These are phyloP conservation scores for Oppia nitens DNA, from an alignment of 1,140 invertebrate species.

Conservation along the genomic window DNA sequence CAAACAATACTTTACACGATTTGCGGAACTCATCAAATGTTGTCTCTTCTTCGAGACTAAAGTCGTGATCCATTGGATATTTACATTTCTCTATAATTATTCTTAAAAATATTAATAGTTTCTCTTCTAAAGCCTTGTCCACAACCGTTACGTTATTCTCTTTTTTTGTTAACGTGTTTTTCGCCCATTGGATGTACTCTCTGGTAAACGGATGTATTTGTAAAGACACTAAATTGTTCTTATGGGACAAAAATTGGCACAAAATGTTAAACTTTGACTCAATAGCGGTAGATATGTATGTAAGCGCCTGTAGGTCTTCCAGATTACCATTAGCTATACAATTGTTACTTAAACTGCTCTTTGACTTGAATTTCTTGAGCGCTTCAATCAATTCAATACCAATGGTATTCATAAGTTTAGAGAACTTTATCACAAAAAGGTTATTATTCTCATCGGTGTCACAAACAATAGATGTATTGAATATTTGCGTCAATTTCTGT, in stretches of 20 bases:
- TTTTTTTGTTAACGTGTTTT: constrained; percentile 27
- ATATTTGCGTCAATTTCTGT: constrained; percentile 3
- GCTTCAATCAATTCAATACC: constrained; percentile 24
- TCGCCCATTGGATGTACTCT: constrained; percentile 34
- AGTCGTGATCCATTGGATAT: constrained; percentile 37
- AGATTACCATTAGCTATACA: not conserved
- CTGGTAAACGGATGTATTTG: constrained; percentile 35
- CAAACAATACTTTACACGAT: constrained; percentile 38
- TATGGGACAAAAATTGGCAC: constrained; percentile 35
- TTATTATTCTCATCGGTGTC: constrained; percentile 24
- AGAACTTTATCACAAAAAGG: constrained; percentile 36
- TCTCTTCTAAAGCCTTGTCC: constrained; percentile 23
- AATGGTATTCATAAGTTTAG: constrained; percentile 37
- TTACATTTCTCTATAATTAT: constrained; percentile 38
- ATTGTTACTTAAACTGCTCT: not conserved
- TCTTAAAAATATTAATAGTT: constrained; percentile 29
- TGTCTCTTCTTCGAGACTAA: constrained; percentile 39
- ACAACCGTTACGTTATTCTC: constrained; percentile 19
- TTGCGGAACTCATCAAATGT: constrained; percentile 38
- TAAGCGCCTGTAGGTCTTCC: not conserved
- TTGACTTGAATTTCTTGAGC: constrained; percentile 8
- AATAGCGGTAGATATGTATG: constrained; percentile 26
- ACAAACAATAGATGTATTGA: not conserved
- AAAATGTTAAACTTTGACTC: constrained; percentile 35
- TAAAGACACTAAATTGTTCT: constrained; percentile 39